These are phyloP conservation scores for Drosophila ambigua DNA, from an alignment of 1,140 invertebrate genomes.

Conservation along the genomic window DNA sequence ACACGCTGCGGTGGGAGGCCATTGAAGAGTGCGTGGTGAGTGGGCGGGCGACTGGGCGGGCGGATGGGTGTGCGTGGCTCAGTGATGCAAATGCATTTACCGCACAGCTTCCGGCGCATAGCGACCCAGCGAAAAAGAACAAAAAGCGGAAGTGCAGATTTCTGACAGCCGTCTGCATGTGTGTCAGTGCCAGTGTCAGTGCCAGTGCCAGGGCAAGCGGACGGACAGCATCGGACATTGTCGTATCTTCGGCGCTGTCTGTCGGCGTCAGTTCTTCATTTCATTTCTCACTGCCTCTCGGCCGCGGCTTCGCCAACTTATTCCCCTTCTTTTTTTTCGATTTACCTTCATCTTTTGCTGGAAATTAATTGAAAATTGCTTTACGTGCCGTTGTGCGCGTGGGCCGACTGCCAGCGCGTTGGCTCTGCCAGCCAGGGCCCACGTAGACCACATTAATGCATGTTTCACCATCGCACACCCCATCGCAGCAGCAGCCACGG, in stretches of 20 bases:
- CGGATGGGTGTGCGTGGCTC: not conserved
- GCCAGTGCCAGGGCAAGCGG: slow-evolving; percentile 9
- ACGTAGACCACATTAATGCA: slow-evolving; percentile 72
- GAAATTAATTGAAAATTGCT: slow-evolving; percentile 72
- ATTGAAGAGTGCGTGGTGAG: not conserved
- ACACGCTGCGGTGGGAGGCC: slow-evolving; percentile 17
- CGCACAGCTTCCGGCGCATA: slow-evolving; percentile 70
- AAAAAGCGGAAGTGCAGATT: slow-evolving; percentile 68
- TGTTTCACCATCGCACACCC: slow-evolving; percentile 69
- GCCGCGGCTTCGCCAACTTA: not conserved
- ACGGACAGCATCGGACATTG: slow-evolving; percentile 42
- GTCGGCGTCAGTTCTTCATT: slow-evolving; percentile 63
- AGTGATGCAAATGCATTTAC: slow-evolving; percentile 72
- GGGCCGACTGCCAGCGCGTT: not conserved
- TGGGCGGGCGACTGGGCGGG: not conserved
- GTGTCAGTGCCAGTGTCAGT: not conserved
- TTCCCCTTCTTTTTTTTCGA: slow-evolving; percentile 18
- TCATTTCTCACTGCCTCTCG: slow-evolving; percentile 16
- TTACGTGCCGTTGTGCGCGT: slow-evolving; percentile 15
- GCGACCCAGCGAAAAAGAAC: slow-evolving; percentile 53
- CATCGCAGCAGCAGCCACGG: not conserved
- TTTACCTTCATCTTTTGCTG: slow-evolving; percentile 33
- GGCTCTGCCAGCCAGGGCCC: slow-evolving; percentile 8
- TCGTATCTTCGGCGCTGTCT: slow-evolving; percentile 55
- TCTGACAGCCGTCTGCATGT: slow-evolving; percentile 39